Evolutionary conservation across 2,888 invertebrate genomes (phyloP).

Genomic region (Eumacrocentrus americanus): DNA sequence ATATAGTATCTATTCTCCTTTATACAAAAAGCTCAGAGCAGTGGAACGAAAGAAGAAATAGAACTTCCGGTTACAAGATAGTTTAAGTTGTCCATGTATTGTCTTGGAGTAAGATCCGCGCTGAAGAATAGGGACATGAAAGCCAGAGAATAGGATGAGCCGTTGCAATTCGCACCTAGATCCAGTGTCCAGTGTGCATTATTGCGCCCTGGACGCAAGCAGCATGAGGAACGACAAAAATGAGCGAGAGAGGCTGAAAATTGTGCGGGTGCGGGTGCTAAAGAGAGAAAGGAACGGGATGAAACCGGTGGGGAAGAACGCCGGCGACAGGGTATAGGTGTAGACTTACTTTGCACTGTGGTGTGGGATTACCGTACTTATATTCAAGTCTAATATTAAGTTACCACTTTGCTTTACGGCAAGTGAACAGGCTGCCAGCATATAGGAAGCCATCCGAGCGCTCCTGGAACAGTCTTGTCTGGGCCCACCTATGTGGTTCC

Average conservation of each 20-base stretch:
- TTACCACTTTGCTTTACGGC: slow-evolving; percentile 62
- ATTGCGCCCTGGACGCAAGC: slow-evolving; percentile 44
- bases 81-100: background rate
- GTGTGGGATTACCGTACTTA: slow-evolving; percentile 61
- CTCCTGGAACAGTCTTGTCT: slow-evolving; percentile 55
- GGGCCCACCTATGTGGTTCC: slow-evolving; percentile 52
- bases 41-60: background rate
- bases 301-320: slow-evolving; percentile 20
- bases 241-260: slow-evolving; percentile 26
- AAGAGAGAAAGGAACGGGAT: slow-evolving; percentile 17
- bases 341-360: slow-evolving; percentile 59
- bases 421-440: slow-evolving; percentile 62
- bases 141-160: slow-evolving; percentile 8
- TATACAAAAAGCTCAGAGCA: background rate
- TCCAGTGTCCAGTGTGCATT: slow-evolving; percentile 50
- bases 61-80: background rate
- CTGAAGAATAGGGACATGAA: slow-evolving; percentile 4
- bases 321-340: slow-evolving; percentile 50
- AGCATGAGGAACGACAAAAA: too few species aligned
- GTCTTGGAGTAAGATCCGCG: background rate
- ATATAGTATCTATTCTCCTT: background rate
- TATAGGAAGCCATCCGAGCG: slow-evolving; percentile 61
- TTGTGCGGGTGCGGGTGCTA: slow-evolving; percentile 8
- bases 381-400: slow-evolving; percentile 60
- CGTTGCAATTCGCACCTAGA: slow-evolving; percentile 50